Evolutionary conservation across 2,113 vertebrate genomes (phyloP), one percentile per base, ranked within the genome.

Genomic region (Eclectus roratus): DNA sequence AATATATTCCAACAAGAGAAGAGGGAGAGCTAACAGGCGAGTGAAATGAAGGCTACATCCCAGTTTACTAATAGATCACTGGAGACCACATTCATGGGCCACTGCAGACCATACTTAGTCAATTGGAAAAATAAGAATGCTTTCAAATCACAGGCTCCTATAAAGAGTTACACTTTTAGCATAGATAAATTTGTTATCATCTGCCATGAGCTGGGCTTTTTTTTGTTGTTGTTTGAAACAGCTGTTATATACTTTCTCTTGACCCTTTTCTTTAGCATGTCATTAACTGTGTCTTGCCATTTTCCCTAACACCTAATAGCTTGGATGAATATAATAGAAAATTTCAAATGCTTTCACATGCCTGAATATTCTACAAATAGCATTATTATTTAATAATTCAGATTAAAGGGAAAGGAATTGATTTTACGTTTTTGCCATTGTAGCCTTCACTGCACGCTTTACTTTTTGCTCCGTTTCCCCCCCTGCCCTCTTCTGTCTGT

Each of bases 21-120:
- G 91, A 96, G 94, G 95, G 91, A 39, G 83, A 96, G 94, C 91
- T 98, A 98, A 97, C 97, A 97, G 97, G 96, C 96, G 94, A 93
- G 88, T 95, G 97, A 97, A 97, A 91, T 92, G 96, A 97, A 97
- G 96, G 96, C 97, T 97, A 84, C 97, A 97, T 98, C 98, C 98
- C 97, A 97, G 97, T 98, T 98, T 98, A 97, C 97, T 98, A 98
- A 98, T 98, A 98, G 98, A 98, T 97, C 98, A 98, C 98, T 92
- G 89, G 98, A 98, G 98, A 98, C 97, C 92, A 76, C n/a, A 27
- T 97, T 96, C 96, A 94, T 91, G 96, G 95, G 95, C 98, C 94
- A 90, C 97, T 97, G 96, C 89, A 66, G 94, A 97, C 95, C 93
- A 96, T 93, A 98, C 94, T 96, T 97, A 97, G 84, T 97, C 96